Evolutionary conservation across 2,113 vertebrate species (phyloP), one percentile per base, ranked within the genome.

Genomic region (Eidolon helvum): DNA sequence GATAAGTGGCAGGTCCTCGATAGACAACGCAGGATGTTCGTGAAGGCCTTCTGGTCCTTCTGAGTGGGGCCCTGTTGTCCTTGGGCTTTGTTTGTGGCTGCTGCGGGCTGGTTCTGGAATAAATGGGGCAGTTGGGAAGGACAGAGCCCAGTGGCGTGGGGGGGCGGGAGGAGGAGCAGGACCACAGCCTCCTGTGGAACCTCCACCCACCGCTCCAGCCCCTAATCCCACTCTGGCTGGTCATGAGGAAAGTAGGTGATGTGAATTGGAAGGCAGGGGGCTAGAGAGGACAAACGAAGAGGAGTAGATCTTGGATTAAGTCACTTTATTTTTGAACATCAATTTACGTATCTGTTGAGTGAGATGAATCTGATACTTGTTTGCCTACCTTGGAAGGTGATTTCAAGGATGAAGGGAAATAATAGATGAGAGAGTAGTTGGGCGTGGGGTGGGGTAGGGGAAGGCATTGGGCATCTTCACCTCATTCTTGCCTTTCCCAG

Each of bases 401-500:
- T 87, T 87, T 61, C n/a, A 74, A 65, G 82, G 82, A 48, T 50
- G 68, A 74, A 10, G 65, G 53, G 22, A 48, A 33, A 6, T 22
- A 18, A 18, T 0, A 7, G 33, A 35, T 14, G 74, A 38, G 43
- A 45, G 8, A 10, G 38, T 0, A 3, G 26, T 0, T 48, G 33
- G 2, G 5, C 19, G 33, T 0, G 3, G 33, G 28, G 8, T 3
- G 10, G 21, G 16, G 61, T 30, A 10, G 66, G 19, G 59, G 26
- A 26, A 6, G 2, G 0, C 40, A 1, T 5, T 16, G 50, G 50
- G 50, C 26, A 19, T 7, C 21, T 11, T 68, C 91, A 4, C 0
- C 1, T 45, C 4, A 0, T 0, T n/a, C 55, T 33, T 30, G 4
- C 0, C 33, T 75, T 93, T 33, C 50, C 30, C 84, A 98, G 98